These are phyloP conservation scores for Sebastes vulpes DNA, from an alignment of 2,797 vertebrate species.

Conservation along the genomic window DNA sequence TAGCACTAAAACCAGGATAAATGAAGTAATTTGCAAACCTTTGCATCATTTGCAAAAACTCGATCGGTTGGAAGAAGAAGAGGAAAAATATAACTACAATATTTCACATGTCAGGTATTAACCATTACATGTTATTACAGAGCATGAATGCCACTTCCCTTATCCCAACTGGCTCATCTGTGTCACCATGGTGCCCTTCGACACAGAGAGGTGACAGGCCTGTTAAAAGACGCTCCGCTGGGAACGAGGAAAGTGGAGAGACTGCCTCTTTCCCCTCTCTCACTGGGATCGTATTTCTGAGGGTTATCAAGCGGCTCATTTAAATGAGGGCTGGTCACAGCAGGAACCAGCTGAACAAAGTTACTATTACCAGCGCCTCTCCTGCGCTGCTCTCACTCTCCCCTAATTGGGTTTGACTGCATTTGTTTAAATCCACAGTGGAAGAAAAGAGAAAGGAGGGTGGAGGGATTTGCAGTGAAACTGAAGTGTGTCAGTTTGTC, in stretches of 20 bases:
- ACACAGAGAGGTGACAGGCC: constrained; percentile 72
- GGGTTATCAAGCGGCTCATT: constrained; percentile 90
- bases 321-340: constrained; percentile 89
- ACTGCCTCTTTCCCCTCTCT: constrained; percentile 57
- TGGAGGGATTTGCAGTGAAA: constrained; percentile 78
- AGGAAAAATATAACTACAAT: background rate
- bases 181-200: constrained; percentile 53
- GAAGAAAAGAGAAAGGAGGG: constrained; percentile 81
- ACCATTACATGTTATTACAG: constrained; percentile 5
- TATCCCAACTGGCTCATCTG: constrained; percentile 54
- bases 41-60: background rate
- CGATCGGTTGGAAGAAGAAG: background rate
- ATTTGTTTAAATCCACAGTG: constrained; percentile 89
- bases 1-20: no score
- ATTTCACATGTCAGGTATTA: constrained; percentile 12
- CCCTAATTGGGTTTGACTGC: constrained; percentile 90
- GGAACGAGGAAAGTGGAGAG: constrained; percentile 68
- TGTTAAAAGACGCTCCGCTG: constrained; percentile 79
- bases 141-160: constrained; percentile 19
- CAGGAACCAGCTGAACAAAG: constrained; percentile 92
- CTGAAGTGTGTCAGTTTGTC: constrained; percentile 88
- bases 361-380: constrained; percentile 87
- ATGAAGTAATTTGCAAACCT: no score
- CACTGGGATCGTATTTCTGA: constrained; percentile 84
- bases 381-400: constrained; percentile 87